phyloP scores from a whole-genome alignment of 2,113 vertebrate species.

The Abramis brama region DNA sequence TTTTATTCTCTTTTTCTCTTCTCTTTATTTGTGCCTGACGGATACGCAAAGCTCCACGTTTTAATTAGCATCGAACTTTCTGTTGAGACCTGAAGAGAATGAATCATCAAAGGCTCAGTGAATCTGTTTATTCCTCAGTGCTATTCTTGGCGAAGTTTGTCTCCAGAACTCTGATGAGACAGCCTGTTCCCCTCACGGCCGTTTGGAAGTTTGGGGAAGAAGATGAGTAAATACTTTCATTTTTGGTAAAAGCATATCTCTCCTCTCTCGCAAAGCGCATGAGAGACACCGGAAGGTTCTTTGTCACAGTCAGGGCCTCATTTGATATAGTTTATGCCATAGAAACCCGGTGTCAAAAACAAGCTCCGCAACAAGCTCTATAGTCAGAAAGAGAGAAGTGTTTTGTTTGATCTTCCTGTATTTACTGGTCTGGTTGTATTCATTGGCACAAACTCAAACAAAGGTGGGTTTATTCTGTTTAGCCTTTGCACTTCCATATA shows the following conservation, averaged over 20 bases:
- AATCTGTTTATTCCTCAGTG: constrained; percentile 43
- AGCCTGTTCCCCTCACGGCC: constrained; percentile 15
- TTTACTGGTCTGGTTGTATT: background rate
- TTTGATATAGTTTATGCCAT: constrained; percentile 25
- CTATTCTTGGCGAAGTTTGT: constrained; percentile 36
- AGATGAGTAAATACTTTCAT: constrained; percentile 39
- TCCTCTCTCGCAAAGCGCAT: constrained; percentile 9
- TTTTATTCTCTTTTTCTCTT: background rate
- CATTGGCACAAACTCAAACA: constrained; percentile 5
- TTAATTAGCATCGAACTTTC: constrained; percentile 40
- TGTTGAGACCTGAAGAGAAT: constrained; percentile 34
- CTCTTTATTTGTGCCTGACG: constrained; percentile 21
- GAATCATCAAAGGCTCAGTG: constrained; percentile 47
- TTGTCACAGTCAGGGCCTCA: constrained; percentile 21
- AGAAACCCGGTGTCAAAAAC: background rate
- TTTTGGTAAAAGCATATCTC: constrained; percentile 1
- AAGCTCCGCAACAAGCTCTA: background rate
- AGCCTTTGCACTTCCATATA: constrained; percentile 27
- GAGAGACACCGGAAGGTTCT: constrained; percentile 15
- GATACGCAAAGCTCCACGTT: constrained; percentile 25
- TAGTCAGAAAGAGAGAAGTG: constrained; percentile 11
- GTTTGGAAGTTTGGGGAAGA: constrained; percentile 30
- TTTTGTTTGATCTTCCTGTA: constrained; percentile 18
- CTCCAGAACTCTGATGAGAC: constrained; percentile 32
- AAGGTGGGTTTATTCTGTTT: constrained; percentile 27